Evolutionary conservation across 92 coral and sea anemone genomes (phyloP).

Genomic region (Epizoanthus illoricatus): DNA sequence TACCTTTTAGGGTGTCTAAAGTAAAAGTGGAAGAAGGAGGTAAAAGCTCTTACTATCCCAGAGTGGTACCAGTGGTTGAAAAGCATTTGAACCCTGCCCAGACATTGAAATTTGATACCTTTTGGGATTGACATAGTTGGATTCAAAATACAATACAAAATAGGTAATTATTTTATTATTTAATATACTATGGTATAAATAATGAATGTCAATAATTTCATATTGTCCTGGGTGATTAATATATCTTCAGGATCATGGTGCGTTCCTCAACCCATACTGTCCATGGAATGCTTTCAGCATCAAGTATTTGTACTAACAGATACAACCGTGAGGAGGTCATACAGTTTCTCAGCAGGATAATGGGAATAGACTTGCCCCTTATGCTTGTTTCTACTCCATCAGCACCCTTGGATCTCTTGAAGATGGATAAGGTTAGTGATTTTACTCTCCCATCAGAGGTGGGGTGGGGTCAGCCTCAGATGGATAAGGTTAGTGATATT

Average conservation of each 20-base stretch:
- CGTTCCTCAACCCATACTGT: slow-evolving; percentile 74
- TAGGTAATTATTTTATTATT: too few species aligned
- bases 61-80: too few species aligned
- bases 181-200: not conserved
- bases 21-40: too few species aligned
- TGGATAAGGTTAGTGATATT: too few species aligned
- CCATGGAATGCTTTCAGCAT: slow-evolving; percentile 76
- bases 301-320: slow-evolving; percentile 55
- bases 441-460: too few species aligned
- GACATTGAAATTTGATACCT: too few species aligned
- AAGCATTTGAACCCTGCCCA: too few species aligned
- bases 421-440: slow-evolving; percentile 79
- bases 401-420: slow-evolving; percentile 81
- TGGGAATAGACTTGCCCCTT: slow-evolving; percentile 56
- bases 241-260: slow-evolving; percentile 72
- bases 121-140: too few species aligned
- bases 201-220: not conserved
- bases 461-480: too few species aligned
- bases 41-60: too few species aligned
- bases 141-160: too few species aligned
- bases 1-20: too few species aligned
- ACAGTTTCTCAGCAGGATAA: slow-evolving; percentile 60
- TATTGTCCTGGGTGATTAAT: not conserved
- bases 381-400: slow-evolving; percentile 64
- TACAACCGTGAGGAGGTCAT: slow-evolving; percentile 74